Evolutionary conservation across 2,888 invertebrate species (phyloP), one percentile per base, ranked within the genome.

Genomic region (Sarcophaga subvicina): DNA sequence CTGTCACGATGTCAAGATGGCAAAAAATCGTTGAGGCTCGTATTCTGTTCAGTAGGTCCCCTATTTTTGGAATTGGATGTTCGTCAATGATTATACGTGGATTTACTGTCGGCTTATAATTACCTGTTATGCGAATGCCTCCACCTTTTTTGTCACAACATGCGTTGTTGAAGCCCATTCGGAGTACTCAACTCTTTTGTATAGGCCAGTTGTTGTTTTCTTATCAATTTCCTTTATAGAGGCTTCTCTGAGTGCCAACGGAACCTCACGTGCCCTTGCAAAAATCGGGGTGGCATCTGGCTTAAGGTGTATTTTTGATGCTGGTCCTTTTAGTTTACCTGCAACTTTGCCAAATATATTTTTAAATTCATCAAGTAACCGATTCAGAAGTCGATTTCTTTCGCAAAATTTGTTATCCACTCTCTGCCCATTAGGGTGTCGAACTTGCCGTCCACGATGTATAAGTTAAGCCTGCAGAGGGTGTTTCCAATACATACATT

Each of bases 101-200:
- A 17, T 83, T 87, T 10, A 83, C 63, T 11, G 88, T 83, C 4
- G 86, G 81, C 45, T 80, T 88, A 45, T 84, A 86, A 69, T 85
- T 69, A 49, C 82, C 82, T 1, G 82, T 82, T 25, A 82, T 82
- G 0, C 76, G 70, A 3, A 82, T 76, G 2, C 11, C 79, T 0
- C 86, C 89, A 25, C 70, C 80, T 70, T 82, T 27, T 83, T 10
- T 22, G 78, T 80, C 8, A 86, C 81, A 3, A 86, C 76, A 69
- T 88, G 82, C 14, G 81, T 81, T 22, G 83, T 78, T 67, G 86
- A 80, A 69, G 70, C 64, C 84, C 82, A 79, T 73, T 83, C 77
- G 0, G 81, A 80, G 49, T 64, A 78, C 17, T 86, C 72, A 11
- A 82, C 85, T 63, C 54, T 80, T n/a, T 45, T 80, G 64, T 86